Evolutionary conservation across 2,888 invertebrate genomes (phyloP).

Genomic region (Malthinus seriepunctatus): DNA sequence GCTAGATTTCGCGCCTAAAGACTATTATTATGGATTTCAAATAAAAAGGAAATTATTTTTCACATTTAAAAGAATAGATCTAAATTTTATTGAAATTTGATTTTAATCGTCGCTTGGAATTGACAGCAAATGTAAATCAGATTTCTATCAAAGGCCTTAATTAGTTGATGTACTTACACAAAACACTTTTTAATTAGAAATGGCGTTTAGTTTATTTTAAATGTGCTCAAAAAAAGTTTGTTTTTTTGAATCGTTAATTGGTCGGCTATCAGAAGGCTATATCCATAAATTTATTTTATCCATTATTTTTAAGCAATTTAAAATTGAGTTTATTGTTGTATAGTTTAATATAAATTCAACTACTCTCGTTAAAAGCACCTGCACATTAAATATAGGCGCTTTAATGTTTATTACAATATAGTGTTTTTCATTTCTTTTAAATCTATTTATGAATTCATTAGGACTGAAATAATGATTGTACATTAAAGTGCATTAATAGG

Average conservation of each 20-base stretch:
- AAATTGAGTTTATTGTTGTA: constrained; percentile 1
- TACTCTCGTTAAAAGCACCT: constrained; percentile 3
- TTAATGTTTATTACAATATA: background rate
- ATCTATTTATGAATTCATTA: too few relatives aligned
- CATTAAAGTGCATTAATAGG: too few relatives aligned
- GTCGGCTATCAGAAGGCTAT: constrained; percentile 27
- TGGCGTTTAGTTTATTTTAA: constrained; percentile 29
- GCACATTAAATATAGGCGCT: constrained; percentile 1
- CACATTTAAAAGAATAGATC: background rate
- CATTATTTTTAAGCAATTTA: constrained; percentile 10
- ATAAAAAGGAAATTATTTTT: too few relatives aligned
- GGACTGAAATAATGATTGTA: too few relatives aligned
- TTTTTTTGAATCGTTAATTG: constrained; percentile 38
- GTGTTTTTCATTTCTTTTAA: too few relatives aligned
- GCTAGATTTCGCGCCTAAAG: too few relatives aligned
- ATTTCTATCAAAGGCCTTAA: constrained; percentile 15
- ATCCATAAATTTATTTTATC: constrained; percentile 27
- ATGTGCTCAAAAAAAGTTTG: constrained; percentile 25
- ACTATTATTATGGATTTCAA: too few relatives aligned
- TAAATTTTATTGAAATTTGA: background rate
- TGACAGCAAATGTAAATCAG: constrained; percentile 8
- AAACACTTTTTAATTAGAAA: constrained; percentile 28
- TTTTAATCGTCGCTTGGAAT: background rate
- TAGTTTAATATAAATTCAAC: constrained; percentile 8
- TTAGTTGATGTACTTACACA: constrained; percentile 24